A percentile compares a stretch with the other conserved stretches of the same genome.
phyloP scores from a whole-genome alignment of 2,113 vertebrate genomes.

The Mobula birostris region DNA sequence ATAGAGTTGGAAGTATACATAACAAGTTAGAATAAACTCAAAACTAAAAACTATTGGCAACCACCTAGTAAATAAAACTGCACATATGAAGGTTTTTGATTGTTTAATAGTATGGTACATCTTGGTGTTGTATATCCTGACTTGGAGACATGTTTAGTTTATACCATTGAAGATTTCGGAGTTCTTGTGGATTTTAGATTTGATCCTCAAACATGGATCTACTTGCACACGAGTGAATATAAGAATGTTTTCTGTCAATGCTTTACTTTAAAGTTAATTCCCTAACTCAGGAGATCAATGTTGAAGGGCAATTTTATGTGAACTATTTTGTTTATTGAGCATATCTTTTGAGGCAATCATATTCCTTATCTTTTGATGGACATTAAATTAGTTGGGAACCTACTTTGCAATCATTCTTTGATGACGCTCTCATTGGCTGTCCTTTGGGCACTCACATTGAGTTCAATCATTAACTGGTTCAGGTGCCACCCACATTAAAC shows the following conservation, averaged over 20 bases:
- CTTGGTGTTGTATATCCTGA: not conserved
- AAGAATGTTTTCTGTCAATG: not conserved
- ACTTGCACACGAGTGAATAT: not conserved
- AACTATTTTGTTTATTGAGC: not conserved
- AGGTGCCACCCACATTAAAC: no score
- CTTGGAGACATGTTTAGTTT: not conserved
- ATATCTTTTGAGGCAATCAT: no score
- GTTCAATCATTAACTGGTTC: no score
- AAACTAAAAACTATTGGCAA: not conserved
- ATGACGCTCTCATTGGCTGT: no score
- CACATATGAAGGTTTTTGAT: not conserved
- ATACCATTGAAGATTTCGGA: not conserved
- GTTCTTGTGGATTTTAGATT: not conserved
- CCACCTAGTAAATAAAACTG: not conserved
- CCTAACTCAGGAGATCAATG: not conserved
- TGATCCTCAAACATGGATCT: not conserved
- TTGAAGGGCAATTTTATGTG: not conserved
- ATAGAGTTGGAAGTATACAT: not conserved
- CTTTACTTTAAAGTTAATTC: not conserved
- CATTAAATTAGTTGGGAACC: no score
- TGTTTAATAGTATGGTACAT: not conserved
- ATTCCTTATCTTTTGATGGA: no score
- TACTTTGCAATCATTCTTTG: no score
- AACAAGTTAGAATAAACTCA: not conserved
- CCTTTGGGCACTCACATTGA: no score